These are phyloP conservation scores for Hedya salicella DNA, from an alignment of 2,888 invertebrate species.

Conservation along the genomic window DNA sequence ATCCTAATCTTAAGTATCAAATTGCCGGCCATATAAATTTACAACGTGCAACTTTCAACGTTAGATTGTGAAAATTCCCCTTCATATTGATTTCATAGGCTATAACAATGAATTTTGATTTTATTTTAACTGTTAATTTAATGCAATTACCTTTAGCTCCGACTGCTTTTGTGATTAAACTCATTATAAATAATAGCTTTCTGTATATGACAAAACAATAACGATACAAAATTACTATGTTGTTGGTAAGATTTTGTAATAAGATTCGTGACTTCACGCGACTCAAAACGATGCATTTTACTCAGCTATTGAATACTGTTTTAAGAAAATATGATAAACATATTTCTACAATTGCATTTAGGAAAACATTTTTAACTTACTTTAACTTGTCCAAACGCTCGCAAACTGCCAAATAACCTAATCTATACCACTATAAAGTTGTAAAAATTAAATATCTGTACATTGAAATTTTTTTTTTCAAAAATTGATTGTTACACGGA, in stretches of 20 bases:
- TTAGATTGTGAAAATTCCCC: background rate
- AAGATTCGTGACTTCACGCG: constrained; percentile 25
- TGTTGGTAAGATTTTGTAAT: constrained; percentile 27
- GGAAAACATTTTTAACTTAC: too few relatives aligned
- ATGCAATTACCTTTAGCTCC: background rate
- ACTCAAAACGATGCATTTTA: constrained; percentile 23
- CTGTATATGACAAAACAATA: constrained; percentile 32
- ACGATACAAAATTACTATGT: constrained; percentile 35
- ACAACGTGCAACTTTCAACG: background rate
- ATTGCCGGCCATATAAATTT: background rate
- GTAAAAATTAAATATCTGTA: too few relatives aligned
- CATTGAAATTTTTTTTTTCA: too few relatives aligned
- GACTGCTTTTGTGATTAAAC: constrained; percentile 9
- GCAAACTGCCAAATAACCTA: too few relatives aligned
- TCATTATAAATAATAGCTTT: constrained; percentile 37
- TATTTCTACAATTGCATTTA: constrained; percentile 19
- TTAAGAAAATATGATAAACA: constrained; percentile 2
- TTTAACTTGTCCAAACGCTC: too few relatives aligned
- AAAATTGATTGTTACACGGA: too few relatives aligned
- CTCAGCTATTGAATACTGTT: background rate
- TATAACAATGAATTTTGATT: constrained; percentile 17
- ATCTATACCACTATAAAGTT: too few relatives aligned
- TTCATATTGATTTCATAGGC: background rate
- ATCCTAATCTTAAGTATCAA: background rate
- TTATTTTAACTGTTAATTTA: constrained; percentile 16